Base-by-base conservation (phyloP, 2,113 vertebrate genomes). In the Acrocephalus arundinaceus region DNA sequence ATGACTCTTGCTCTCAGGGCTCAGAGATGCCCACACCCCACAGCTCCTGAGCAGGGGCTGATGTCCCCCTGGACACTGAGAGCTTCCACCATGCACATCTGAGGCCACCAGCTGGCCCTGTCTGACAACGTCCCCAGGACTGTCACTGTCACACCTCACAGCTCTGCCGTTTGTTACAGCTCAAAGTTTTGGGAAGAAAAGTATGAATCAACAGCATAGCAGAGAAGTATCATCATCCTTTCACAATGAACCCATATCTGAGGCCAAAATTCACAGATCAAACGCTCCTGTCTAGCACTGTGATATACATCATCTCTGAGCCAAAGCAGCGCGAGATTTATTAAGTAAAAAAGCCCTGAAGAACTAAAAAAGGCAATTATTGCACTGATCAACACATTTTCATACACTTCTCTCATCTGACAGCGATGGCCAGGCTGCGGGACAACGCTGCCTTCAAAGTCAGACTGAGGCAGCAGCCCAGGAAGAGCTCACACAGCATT, bases 161-260 rank as follows among this genome's bases (percentile, higher is more conserved):
- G 63, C 5, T 68, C 76, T 51, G 35, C 49, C 30, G 13, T 28
- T 59, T 48, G 59, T 15, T 66, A 31, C 8, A 2, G 68, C 84
- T 57, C 77, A 6, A 31, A 37, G 61, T 19, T 58, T 68, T 15
- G 66, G 55, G 73, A 66, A 58, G 77, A 66, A 75, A 85, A 78
- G 66, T 21, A 75, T 35, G 57, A 72, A 87, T 79, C 75, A 78
- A 90, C 39, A 92, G 52, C 85, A 81, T 19, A 93, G 73, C 92
- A 87, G 43, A 57, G 41, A 78, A 82, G 10, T 16, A 20, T 49
- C 82, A 54, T 49, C 87, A 85, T 59, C 78, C 48, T 51, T 63
- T 66, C 62, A 75, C 54, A 67, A 68, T 1, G 15, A 71, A 8
- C 18, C 30, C 9, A 0, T 3, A 15, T 21, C 5, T 19, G 52